A percentile compares a stretch with the other conserved stretches of the same genome.
Evolutionary conservation across 2,113 vertebrate genomes (phyloP).

Genomic region (Ceyx melanurus): DNA sequence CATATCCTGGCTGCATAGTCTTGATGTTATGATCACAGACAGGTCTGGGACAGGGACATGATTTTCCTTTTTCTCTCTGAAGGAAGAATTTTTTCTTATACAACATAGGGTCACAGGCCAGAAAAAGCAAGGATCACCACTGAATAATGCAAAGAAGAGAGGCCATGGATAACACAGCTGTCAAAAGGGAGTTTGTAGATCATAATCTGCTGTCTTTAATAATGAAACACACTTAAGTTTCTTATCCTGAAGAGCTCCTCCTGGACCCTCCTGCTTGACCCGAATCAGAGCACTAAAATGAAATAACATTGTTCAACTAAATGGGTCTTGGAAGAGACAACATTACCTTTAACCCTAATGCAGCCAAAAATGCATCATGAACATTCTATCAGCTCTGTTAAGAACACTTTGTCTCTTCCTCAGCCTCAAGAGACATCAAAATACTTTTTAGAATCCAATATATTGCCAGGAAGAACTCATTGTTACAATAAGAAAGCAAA

Average conservation of each 20-base stretch:
- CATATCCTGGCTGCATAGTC: background rate
- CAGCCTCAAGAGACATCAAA: background rate
- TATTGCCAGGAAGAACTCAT: background rate
- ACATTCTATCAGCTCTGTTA: background rate
- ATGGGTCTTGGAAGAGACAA: background rate
- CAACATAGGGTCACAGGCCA: background rate
- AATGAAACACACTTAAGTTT: background rate
- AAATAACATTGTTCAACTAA: background rate
- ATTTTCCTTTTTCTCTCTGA: background rate
- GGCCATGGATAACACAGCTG: background rate
- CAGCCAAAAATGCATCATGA: background rate
- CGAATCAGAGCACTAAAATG: background rate
- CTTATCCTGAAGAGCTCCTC: background rate
- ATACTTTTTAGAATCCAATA: constrained; percentile 8
- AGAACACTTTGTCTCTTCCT: background rate
- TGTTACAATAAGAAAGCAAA: constrained; percentile 16
- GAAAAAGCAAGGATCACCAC: background rate
- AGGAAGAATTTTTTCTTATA: background rate
- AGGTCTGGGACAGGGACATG: background rate
- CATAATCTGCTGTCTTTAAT: background rate
- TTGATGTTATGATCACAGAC: background rate
- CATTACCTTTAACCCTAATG: background rate
- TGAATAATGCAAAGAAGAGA: background rate
- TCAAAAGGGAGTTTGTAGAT: background rate
- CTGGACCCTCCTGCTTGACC: background rate